Base-by-base conservation (phyloP, 2,113 vertebrate genomes). In the Apus apus region DNA sequence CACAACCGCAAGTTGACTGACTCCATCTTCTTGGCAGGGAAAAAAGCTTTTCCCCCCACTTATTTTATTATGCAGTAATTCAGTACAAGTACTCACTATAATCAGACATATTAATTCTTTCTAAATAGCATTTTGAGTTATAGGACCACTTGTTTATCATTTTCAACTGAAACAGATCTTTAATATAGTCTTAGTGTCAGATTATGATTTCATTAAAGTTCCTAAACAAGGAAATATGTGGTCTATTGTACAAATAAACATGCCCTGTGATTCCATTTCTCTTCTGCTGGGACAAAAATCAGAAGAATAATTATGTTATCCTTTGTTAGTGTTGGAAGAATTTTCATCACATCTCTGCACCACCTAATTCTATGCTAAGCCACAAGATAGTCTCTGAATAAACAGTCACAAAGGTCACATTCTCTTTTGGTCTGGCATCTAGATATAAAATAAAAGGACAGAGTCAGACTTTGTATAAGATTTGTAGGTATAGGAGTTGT, bases 171-270 rank as follows among this genome's bases (percentile, higher is more conserved):
- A 96, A 92, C 25, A 45, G 90, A 90, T 74, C 71, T 93, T 92
- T 89, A 92, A 90, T 89, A 45, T 8, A 89, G 68, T 57, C 68
- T 89, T 72, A 64, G 45, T 68, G 21, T 91, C 50, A 75, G 27
- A 58, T 91, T 92, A 75, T 90, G 18, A 94, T 91, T 94, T 94
- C 61, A 75, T 94, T 93, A 57, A 85, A 65, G 65, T 85, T 92
- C 68, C 83, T 85, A 92, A 96, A 84, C 91, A 95, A 94, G 89
- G 89, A 94, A 96, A 51, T 78, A 61, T 53, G 73, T 79, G 87
- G 86, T 91, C 74, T 87, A 29, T 75, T 82, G 67, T 87, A 89
- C 62, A 96, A 92, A 95, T 95, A 95, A 94, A 95, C 84, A 92
- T 45, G 48, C 21, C 87, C 72, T 75, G 70, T 65, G 38, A 61